Evolutionary conservation across 2,888 invertebrate species (phyloP).

Genomic region (Eupeodes luniger): DNA sequence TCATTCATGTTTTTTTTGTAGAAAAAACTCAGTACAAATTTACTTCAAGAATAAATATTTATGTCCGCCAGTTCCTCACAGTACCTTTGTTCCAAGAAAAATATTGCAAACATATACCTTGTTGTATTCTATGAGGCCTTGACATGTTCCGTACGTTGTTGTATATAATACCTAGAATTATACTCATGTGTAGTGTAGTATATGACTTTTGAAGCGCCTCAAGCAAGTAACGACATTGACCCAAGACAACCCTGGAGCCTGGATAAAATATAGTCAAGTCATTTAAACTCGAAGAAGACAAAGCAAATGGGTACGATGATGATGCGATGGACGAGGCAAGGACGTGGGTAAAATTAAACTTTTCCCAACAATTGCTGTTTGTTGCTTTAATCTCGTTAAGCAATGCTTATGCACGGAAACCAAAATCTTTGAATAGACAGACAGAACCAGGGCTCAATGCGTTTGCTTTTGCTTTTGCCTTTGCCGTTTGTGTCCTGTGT

Average conservation of each 20-base stretch:
- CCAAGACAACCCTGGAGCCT: slow-evolving; percentile 10
- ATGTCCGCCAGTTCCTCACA: too few relatives aligned
- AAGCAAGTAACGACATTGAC: not conserved
- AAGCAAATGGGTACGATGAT: not conserved
- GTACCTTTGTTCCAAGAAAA: too few relatives aligned
- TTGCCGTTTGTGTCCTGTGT: too few relatives aligned
- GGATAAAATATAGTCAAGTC: not conserved
- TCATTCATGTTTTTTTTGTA: too few relatives aligned
- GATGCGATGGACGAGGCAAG: too few relatives aligned
- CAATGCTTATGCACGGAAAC: slow-evolving; percentile 69
- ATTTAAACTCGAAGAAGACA: not conserved
- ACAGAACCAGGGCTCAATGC: slow-evolving; percentile 1
- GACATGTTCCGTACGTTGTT: not conserved
- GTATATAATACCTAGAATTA: not conserved
- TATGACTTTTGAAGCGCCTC: not conserved
- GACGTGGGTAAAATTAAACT: slow-evolving; percentile 18
- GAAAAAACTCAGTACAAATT: too few relatives aligned
- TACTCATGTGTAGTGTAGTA: not conserved
- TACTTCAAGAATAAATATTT: too few relatives aligned
- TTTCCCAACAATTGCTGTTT: slow-evolving; percentile 58
- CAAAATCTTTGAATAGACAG: slow-evolving; percentile 56
- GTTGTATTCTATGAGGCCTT: not conserved
- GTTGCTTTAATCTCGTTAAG: slow-evolving; percentile 64
- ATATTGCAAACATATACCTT: too few relatives aligned
- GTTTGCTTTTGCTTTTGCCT: not conserved